These are phyloP conservation scores for Pontoporia blainvillei DNA, from an alignment of 2,113 vertebrate genomes.

Conservation along the genomic window DNA sequence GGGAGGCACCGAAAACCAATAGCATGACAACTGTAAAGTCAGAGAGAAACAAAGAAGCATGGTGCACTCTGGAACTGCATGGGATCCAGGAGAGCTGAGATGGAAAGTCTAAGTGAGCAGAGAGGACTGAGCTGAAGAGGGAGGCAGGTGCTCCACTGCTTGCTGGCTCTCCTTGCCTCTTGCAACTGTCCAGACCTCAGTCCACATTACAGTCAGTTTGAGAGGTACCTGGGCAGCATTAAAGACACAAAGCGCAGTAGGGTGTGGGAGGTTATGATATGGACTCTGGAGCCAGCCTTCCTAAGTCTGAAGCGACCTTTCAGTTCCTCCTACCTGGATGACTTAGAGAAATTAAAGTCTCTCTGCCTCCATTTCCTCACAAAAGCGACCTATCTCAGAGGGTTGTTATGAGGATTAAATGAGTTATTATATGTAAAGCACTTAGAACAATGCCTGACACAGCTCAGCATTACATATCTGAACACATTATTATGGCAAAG, in stretches of 20 bases:
- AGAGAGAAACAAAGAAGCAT: background rate
- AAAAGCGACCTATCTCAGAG: background rate
- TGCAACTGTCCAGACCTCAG: too few species aligned
- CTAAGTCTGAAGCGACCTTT: background rate
- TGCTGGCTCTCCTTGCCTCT: background rate
- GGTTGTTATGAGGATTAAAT: background rate
- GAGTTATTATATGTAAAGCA: background rate
- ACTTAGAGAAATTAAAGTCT: background rate
- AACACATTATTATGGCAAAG: background rate
- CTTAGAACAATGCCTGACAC: background rate
- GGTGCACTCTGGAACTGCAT: background rate
- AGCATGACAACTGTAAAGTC: too few species aligned
- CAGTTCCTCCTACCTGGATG: background rate
- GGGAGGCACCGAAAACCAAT: background rate
- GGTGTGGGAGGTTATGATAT: background rate
- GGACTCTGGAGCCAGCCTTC: background rate
- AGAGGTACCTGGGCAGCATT: background rate
- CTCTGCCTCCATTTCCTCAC: background rate
- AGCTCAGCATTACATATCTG: too few species aligned
- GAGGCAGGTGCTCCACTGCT: background rate
- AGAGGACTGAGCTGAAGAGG: background rate
- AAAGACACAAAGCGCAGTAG: background rate
- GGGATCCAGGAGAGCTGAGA: background rate
- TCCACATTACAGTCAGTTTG: background rate
- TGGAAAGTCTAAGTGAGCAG: rapidly evolving